phyloP scores from a whole-genome alignment of 2,797 vertebrate species.

The Babyrousa celebensis region DNA sequence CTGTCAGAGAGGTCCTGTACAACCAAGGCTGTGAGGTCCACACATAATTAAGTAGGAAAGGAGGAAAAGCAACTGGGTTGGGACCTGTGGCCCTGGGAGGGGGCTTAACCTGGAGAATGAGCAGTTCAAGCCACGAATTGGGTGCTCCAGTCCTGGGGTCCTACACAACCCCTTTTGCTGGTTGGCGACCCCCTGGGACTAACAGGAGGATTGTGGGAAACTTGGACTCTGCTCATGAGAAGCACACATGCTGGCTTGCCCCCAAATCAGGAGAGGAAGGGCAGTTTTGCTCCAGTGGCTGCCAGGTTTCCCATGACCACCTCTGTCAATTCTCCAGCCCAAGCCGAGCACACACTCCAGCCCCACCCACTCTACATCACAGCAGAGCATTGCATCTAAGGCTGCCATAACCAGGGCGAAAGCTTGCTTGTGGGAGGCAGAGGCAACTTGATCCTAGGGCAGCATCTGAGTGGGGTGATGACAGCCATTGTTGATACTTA shows the following conservation, averaged over 20 bases:
- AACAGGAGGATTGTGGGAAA: neutral
- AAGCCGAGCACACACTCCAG: neutral
- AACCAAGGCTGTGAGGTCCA: neutral
- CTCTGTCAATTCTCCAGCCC: neutral
- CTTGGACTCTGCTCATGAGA: too few species aligned
- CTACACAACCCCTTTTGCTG: neutral
- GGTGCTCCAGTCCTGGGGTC: neutral
- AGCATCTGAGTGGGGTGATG: neutral
- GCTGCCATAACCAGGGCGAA: neutral
- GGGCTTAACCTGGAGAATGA: neutral
- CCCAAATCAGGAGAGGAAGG: neutral
- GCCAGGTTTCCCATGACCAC: neutral
- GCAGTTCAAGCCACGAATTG: neutral
- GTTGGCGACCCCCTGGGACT: neutral
- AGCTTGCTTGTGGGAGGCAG: neutral
- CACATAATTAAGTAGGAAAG: neutral
- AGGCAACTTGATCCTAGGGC: neutral
- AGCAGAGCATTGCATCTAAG: neutral
- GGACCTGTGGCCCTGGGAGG: neutral
- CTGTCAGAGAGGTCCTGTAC: neutral
- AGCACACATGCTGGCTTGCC: neutral
- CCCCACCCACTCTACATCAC: neutral
- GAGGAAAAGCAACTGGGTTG: neutral
- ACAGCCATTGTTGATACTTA: neutral
- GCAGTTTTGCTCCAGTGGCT: neutral